phyloP scores from a whole-genome alignment of 2,113 vertebrate genomes.

The Oncorhynchus kisutch region DNA sequence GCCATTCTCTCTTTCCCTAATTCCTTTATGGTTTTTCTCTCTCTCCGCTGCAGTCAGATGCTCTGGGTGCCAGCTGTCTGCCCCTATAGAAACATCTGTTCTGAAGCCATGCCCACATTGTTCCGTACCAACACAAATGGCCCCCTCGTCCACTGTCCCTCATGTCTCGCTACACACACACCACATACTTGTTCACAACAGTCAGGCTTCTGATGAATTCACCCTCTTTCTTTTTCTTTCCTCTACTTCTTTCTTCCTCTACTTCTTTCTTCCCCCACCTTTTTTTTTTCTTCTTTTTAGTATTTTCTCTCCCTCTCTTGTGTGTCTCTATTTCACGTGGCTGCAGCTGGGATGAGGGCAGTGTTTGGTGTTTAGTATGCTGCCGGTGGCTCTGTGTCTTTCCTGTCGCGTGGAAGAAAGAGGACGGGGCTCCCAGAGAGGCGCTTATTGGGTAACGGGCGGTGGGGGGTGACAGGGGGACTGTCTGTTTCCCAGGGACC shows the following conservation, averaged over 20 bases:
- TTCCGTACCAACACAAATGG: slow-evolving; percentile 29
- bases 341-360: slow-evolving; percentile 42
- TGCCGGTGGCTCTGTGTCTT: slow-evolving; percentile 34
- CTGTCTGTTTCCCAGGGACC: slow-evolving; percentile 42
- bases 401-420: slow-evolving; percentile 51
- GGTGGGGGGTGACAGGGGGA: slow-evolving; percentile 10
- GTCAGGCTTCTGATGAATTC: neutral
- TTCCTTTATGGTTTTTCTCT: too few species aligned
- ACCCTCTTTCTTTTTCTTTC: neutral
- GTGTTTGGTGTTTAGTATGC: slow-evolving; percentile 56
- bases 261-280: neutral
- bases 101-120: slow-evolving; percentile 38
- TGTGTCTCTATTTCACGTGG: slow-evolving; percentile 28
- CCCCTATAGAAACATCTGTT: slow-evolving; percentile 43
- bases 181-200: too few species aligned
- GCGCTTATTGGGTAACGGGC: slow-evolving; percentile 6
- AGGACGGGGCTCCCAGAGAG: slow-evolving; percentile 24
- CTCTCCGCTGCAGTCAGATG: too few species aligned
- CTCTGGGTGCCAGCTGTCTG: neutral
- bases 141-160: slow-evolving; percentile 8
- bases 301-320: too few species aligned
- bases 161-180: too few species aligned
- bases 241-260: slow-evolving; percentile 3
- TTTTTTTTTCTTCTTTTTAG: too few species aligned
- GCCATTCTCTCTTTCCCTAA: too few species aligned